Conservation (phyloP, 2,113 vertebrate species). For the Pleuronectes platessa region DNA sequence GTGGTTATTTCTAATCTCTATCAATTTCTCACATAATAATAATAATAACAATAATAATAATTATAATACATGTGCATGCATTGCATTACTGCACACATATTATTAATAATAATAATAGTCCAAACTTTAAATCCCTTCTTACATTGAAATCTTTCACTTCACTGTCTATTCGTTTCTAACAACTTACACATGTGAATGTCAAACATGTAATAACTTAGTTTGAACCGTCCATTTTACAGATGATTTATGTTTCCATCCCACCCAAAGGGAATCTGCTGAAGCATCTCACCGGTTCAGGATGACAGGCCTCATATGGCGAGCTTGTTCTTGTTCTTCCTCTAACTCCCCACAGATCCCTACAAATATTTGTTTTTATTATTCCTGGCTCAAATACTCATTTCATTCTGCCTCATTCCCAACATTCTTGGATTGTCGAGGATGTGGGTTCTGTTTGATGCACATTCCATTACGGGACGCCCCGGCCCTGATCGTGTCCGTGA, state of each 20-base stretch:
- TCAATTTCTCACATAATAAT: no score
- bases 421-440: slow-evolving; percentile 43
- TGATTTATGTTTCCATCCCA: background rate
- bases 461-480: slow-evolving; percentile 39
- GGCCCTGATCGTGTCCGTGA: slow-evolving; percentile 9
- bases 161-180: background rate
- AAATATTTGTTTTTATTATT: slow-evolving; percentile 26
- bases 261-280: background rate
- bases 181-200: background rate
- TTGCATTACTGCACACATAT: no score
- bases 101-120: no score
- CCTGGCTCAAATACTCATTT: slow-evolving; percentile 33
- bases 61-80: no score
- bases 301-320: background rate
- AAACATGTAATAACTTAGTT: background rate
- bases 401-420: slow-evolving; percentile 45
- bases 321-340: background rate
- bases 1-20: no score
- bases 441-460: slow-evolving; percentile 45
- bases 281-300: background rate
- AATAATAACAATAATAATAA: no score
- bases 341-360: slow-evolving; percentile 18
- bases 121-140: no score
- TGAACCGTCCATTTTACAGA: background rate
- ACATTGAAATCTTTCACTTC: no score